A percentile compares a stretch with the other conserved stretches of the same genome.
Conservation (phyloP, 2,888 invertebrate genomes). For the Noctuana brunneofusca region DNA sequence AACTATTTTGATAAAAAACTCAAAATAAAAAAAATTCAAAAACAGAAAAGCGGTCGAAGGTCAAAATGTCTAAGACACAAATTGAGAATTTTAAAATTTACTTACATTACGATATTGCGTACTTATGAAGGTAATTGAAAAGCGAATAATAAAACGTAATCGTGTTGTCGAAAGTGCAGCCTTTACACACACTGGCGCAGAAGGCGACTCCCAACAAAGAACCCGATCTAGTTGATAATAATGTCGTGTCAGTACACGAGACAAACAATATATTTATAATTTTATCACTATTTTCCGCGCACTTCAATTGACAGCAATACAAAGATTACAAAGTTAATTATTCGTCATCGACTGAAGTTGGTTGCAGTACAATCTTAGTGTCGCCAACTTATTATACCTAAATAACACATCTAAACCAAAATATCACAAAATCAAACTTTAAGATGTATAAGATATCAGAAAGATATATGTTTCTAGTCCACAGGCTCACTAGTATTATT, state of each 20-base stretch:
- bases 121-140: constrained; percentile 33
- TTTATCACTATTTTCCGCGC: constrained; percentile 52
- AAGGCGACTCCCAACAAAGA: constrained; percentile 73
- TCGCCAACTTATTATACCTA: constrained; percentile 43
- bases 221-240: constrained; percentile 54
- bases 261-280: constrained; percentile 48
- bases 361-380: constrained; percentile 43
- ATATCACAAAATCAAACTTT: background rate
- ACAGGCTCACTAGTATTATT: background rate
- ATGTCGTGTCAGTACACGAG: constrained; percentile 44
- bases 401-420: constrained; percentile 38
- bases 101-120: constrained; percentile 32
- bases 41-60: background rate
- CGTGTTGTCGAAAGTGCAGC: constrained; percentile 68
- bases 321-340: constrained; percentile 45
- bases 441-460: background rate
- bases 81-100: constrained; percentile 27
- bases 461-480: background rate
- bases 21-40: background rate
- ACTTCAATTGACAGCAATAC: constrained; percentile 53
- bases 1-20: background rate
- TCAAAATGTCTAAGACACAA: constrained; percentile 6
- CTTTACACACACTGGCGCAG: constrained; percentile 83
- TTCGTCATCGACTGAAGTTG: constrained; percentile 58
- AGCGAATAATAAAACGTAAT: constrained; percentile 21